A percentile compares a stretch with the other conserved stretches of the same genome.
Conservation (phyloP, 1,140 invertebrate genomes). For the Scaptodrosophila lebanonensis region DNA sequence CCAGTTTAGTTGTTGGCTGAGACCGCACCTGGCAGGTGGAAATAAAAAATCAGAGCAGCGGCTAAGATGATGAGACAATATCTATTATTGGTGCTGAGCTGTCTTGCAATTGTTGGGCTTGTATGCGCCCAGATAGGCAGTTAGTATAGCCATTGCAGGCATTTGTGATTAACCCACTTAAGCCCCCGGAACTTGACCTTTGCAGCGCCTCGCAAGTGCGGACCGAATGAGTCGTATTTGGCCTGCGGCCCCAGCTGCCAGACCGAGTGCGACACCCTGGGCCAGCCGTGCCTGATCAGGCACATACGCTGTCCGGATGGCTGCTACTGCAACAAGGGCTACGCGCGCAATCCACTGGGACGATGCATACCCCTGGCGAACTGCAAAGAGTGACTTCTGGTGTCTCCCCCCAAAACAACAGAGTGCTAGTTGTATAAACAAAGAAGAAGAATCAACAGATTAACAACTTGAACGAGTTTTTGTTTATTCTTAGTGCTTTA, state of each 20-base stretch:
- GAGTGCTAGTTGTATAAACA: not conserved
- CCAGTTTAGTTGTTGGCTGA: slow-evolving; percentile 17
- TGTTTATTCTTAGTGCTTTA: too few relatives aligned
- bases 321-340: slow-evolving; percentile 78
- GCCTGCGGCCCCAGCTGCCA: slow-evolving; percentile 79
- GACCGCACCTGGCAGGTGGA: slow-evolving; percentile 24
- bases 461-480: too few relatives aligned
- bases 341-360: slow-evolving; percentile 66
- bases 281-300: slow-evolving; percentile 76
- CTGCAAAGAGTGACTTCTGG: slow-evolving; percentile 40
- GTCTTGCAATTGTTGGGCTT: slow-evolving; percentile 10
- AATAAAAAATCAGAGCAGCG: too few relatives aligned
- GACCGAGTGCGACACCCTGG: slow-evolving; percentile 77
- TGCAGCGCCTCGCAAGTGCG: slow-evolving; percentile 39
- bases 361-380: slow-evolving; percentile 73
- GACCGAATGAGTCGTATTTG: slow-evolving; percentile 68
- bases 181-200: too few relatives aligned
- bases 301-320: slow-evolving; percentile 78
- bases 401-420: not conserved
- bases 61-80: too few relatives aligned
- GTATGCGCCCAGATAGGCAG: not conserved
- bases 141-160: not conserved
- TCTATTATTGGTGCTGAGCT: slow-evolving; percentile 18
- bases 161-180: too few relatives aligned
- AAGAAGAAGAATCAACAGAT: not conserved